Evolutionary conservation across 2,797 vertebrate genomes (phyloP).

Genomic region (Gastrophryne carolinensis): DNA sequence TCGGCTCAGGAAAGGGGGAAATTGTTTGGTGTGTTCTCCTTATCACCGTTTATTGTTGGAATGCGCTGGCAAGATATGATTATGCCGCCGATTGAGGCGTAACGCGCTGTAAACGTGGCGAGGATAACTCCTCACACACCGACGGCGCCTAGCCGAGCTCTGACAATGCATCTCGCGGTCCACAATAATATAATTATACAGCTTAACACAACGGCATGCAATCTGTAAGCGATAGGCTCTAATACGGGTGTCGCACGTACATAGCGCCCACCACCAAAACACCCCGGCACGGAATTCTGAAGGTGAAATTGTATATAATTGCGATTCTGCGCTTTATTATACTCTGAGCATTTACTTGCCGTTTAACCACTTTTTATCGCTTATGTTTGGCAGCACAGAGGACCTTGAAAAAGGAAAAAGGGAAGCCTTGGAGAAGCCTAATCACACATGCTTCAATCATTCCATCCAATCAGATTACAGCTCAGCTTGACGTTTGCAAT

Average conservation of each 20-base stretch:
- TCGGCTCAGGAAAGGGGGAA: conserved; percentile 71
- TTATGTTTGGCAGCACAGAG: neutral
- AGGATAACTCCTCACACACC: conserved; percentile 22
- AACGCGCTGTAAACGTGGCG: conserved; percentile 72
- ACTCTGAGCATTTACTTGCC: neutral
- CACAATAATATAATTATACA: conserved; percentile 25
- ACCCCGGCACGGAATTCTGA: neutral
- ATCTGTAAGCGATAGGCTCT: conserved; percentile 8
- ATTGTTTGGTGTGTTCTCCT: conserved; percentile 71
- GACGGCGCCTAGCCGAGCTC: neutral
- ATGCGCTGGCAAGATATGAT: conserved; percentile 72
- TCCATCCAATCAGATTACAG: no score
- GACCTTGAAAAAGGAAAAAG: neutral
- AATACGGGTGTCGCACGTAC: neutral
- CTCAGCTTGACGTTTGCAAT: no score
- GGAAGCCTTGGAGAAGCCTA: no score
- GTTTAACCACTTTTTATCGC: neutral
- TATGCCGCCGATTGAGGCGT: conserved; percentile 74
- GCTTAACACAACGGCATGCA: neutral
- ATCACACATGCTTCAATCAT: no score
- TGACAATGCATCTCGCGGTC: conserved; percentile 5
- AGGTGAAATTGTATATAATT: neutral
- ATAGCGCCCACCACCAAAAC: neutral
- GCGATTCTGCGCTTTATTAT: neutral
- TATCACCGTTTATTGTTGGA: conserved; percentile 73